phyloP scores from a whole-genome alignment of 1,140 invertebrate genomes.

The Hyphantria cunea region DNA sequence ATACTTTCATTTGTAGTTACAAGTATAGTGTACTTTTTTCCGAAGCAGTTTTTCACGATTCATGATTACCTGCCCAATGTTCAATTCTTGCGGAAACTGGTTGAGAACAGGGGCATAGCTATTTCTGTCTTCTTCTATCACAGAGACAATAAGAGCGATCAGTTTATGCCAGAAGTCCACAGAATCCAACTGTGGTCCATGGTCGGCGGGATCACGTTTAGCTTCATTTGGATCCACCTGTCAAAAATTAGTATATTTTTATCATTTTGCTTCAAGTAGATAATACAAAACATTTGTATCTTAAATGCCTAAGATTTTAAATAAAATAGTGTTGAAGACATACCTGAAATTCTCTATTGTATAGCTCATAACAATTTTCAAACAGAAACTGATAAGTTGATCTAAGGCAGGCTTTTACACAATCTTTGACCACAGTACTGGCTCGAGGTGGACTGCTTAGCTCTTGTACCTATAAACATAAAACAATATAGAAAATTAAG shows the following conservation, averaged over 20 bases:
- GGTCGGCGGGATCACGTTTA: constrained; percentile 93
- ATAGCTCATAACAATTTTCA: constrained; percentile 96
- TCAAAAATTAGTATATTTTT: constrained; percentile 5
- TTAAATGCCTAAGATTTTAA: no score
- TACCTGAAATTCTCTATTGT: constrained; percentile 66
- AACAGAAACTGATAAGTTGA: constrained; percentile 99
- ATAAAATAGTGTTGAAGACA: constrained; percentile 1
- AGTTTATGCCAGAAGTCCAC: constrained; percentile 99
- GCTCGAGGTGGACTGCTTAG: constrained; percentile 97
- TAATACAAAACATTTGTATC: no score
- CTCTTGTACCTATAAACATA: constrained; percentile 94
- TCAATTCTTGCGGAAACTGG: constrained; percentile 96
- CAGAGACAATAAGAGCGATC: constrained; percentile 98
- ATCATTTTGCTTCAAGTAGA: no score
- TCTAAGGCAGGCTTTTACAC: constrained; percentile 98
- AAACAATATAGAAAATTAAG: not conserved
- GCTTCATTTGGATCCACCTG: constrained; percentile 93
- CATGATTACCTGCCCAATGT: constrained; percentile 94
- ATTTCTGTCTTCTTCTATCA: constrained; percentile 99
- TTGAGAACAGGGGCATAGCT: constrained; percentile 99
- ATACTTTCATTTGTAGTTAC: no score
- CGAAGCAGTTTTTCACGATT: no score
- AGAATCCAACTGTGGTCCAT: constrained; percentile 93
- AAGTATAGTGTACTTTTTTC: no score
- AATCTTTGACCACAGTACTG: constrained; percentile 99